Percentiles rank a stretch among this genome's conserved stretches.
Evolutionary conservation across 2,113 vertebrate genomes (phyloP).

Genomic region (Neolamprologus modestus): DNA sequence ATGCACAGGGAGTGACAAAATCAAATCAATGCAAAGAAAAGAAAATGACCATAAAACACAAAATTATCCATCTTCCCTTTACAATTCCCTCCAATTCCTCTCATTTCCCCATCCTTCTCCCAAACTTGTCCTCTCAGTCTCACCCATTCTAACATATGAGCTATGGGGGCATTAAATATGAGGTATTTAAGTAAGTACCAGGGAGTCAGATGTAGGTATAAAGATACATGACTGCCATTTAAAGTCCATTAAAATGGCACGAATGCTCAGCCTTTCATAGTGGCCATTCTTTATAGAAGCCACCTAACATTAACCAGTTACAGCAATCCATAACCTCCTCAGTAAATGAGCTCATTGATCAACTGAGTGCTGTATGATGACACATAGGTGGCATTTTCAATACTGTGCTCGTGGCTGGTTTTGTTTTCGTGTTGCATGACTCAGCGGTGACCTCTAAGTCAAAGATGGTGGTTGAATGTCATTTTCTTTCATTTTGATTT

Average conservation of each 20-base stretch:
- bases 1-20: neutral
- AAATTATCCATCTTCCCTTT: neutral
- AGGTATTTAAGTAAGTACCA: neutral
- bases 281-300: neutral
- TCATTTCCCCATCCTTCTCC: neutral
- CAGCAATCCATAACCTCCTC: slow-evolving; percentile 1
- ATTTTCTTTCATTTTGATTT: neutral
- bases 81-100: neutral
- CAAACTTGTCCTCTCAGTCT: neutral
- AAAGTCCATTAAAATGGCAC: slow-evolving; percentile 49
- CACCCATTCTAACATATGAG: neutral
- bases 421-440: neutral
- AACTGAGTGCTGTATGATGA: neutral
- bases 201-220: slow-evolving; percentile 1
- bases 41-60: neutral
- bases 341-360: slow-evolving; percentile 28
- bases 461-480: neutral
- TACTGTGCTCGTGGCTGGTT: neutral
- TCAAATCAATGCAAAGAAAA: neutral
- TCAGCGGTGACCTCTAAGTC: neutral
- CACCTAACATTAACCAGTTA: neutral
- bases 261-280: neutral
- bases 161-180: neutral
- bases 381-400: neutral
- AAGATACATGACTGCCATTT: slow-evolving; percentile 55